Evolutionary conservation across 64 coral and sea anemone species (phyloP).

Genomic region (Cladopsammia gracilis): DNA sequence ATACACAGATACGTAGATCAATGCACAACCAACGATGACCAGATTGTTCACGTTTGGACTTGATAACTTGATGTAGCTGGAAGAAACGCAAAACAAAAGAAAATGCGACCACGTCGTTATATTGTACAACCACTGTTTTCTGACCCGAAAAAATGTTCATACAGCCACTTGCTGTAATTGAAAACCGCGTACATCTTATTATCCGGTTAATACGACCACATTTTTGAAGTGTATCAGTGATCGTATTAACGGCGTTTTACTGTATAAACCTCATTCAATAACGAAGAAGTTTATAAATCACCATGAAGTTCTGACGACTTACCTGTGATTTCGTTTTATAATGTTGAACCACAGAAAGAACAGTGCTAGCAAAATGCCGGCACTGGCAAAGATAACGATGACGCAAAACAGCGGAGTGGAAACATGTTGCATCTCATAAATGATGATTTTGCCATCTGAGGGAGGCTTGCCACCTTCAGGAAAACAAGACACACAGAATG

Average conservation of each 20-base stretch:
- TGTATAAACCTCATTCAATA: neutral
- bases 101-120: neutral
- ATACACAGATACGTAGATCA: constrained; percentile 53
- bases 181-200: no score
- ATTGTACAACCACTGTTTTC: no score
- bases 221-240: no score
- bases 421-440: constrained; percentile 2
- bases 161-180: no score
- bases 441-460: constrained; percentile 6
- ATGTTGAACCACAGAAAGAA: constrained; percentile 30
- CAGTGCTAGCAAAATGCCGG: constrained; percentile 19
- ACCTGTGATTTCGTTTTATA: constrained; percentile 1
- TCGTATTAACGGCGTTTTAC: no score
- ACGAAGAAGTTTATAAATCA: no score
- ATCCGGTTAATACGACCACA: no score
- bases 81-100: neutral
- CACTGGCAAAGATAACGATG: constrained; percentile 25
- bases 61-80: constrained; percentile 32
- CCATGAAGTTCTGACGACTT: neutral
- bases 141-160: no score
- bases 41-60: constrained; percentile 21
- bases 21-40: constrained; percentile 44
- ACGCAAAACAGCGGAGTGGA: constrained; percentile 33
- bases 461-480: constrained; percentile 21
- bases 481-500: no score